These are phyloP conservation scores for Lasioglossum marginatum DNA, from an alignment of 2,888 invertebrate species.

Conservation along the genomic window DNA sequence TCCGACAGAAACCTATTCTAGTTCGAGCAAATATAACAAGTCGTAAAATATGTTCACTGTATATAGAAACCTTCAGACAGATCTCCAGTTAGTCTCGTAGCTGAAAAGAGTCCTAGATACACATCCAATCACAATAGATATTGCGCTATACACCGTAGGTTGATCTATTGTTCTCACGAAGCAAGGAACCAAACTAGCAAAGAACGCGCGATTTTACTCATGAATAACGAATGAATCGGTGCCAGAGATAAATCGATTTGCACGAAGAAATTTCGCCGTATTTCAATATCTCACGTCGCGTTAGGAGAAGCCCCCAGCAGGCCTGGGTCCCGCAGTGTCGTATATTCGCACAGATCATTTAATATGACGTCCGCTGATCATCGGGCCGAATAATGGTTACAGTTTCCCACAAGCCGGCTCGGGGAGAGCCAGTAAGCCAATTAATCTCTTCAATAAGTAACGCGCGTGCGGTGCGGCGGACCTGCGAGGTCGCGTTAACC, in stretches of 20 bases:
- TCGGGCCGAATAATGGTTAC: conserved; percentile 12
- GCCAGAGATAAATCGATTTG: neutral
- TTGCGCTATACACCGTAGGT: neutral
- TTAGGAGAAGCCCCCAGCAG: neutral
- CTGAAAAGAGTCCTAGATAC: neutral
- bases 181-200: too few species aligned
- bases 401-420: conserved; percentile 53
- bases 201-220: neutral
- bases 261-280: neutral
- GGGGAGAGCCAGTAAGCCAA: conserved; percentile 75
- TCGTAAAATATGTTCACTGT: too few species aligned
- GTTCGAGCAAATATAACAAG: too few species aligned
- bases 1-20: too few species aligned
- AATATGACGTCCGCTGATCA: conserved; percentile 21
- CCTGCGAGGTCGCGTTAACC: conserved; percentile 62
- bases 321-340: neutral
- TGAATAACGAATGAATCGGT: neutral
- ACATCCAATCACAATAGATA: neutral
- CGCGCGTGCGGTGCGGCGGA: conserved; percentile 69
- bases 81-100: too few species aligned
- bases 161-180: neutral
- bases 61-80: too few species aligned
- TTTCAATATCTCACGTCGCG: conserved; percentile 2
- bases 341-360: conserved; percentile 42
- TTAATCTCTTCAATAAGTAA: conserved; percentile 81